A percentile compares a stretch with the other conserved stretches of the same genome.
These are phyloP conservation scores for Hymenopus coronatus DNA, from an alignment of 2,888 invertebrate genomes.

Conservation along the genomic window DNA sequence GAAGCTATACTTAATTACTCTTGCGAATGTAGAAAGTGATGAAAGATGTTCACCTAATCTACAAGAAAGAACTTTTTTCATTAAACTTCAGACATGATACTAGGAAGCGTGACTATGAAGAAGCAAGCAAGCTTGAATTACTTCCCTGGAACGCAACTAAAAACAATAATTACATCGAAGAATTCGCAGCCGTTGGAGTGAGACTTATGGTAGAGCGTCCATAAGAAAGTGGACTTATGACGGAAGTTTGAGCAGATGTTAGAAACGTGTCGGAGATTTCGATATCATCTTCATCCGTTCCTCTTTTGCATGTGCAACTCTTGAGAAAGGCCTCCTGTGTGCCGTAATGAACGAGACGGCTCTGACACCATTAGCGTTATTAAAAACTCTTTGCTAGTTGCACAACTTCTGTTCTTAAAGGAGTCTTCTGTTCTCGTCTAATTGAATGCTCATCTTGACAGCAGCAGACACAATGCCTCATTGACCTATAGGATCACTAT, in stretches of 20 bases:
- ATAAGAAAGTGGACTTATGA: neutral
- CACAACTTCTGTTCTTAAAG: neutral
- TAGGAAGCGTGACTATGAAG: neutral
- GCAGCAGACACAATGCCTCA: no score
- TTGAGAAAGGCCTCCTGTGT: neutral
- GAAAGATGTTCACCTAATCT: neutral
- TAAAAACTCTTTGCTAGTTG: neutral
- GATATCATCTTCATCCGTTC: neutral
- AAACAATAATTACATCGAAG: neutral
- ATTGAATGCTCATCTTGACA: no score
- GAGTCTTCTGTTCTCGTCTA: no score
- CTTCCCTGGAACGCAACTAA: neutral
- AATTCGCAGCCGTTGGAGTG: no score
- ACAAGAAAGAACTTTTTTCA: neutral
- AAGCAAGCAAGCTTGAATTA: neutral
- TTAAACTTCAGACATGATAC: neutral
- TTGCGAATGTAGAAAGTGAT: neutral
- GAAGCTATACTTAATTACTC: neutral
- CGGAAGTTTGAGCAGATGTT: neutral
- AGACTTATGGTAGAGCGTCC: neutral
- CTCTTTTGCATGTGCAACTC: neutral
- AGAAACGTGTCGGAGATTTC: neutral
- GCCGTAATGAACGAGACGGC: neutral
- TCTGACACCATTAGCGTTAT: neutral
- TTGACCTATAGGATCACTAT: no score